Percentiles rank a stretch among this genome's conserved stretches.
Conservation (phyloP, 2,797 vertebrate genomes). For the Borostomias antarcticus region DNA sequence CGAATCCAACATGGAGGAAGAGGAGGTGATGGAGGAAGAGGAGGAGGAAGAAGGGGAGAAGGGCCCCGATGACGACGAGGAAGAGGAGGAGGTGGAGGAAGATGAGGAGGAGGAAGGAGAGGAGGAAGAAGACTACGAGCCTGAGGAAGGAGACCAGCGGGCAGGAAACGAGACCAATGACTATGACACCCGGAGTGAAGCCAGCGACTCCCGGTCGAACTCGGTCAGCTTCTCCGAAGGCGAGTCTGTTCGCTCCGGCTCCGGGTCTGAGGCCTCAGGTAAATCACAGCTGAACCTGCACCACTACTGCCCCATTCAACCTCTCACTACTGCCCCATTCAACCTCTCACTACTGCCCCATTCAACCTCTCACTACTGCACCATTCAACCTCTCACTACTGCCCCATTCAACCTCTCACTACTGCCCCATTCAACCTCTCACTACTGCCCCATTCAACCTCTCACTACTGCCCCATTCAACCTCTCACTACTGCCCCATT, state of each 20-base stretch:
- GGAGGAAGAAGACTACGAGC: constrained; percentile 89
- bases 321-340: background rate
- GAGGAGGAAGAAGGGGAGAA: constrained; percentile 58
- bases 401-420: too few relatives aligned
- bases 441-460: background rate
- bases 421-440: background rate
- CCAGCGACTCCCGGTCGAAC: constrained; percentile 93
- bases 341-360: background rate
- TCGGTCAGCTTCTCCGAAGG: constrained; percentile 93
- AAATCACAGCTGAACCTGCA: constrained; percentile 21
- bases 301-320: background rate
- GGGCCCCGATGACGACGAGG: constrained; percentile 59
- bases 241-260: constrained; percentile 86
- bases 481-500: background rate
- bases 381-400: background rate
- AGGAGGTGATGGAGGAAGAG: constrained; percentile 73
- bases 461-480: background rate
- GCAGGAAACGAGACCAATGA: constrained; percentile 85
- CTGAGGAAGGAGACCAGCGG: constrained; percentile 89
- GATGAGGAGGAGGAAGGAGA: constrained; percentile 83
- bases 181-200: constrained; percentile 96
- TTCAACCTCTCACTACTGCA: background rate
- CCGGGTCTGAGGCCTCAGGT: constrained; percentile 93
- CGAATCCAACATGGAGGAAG: constrained; percentile 81
- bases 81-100: constrained; percentile 69